Evolutionary conservation across 1,140 invertebrate species (phyloP), one percentile per base, ranked within the genome.

Genomic region (Orchesella cincta): DNA sequence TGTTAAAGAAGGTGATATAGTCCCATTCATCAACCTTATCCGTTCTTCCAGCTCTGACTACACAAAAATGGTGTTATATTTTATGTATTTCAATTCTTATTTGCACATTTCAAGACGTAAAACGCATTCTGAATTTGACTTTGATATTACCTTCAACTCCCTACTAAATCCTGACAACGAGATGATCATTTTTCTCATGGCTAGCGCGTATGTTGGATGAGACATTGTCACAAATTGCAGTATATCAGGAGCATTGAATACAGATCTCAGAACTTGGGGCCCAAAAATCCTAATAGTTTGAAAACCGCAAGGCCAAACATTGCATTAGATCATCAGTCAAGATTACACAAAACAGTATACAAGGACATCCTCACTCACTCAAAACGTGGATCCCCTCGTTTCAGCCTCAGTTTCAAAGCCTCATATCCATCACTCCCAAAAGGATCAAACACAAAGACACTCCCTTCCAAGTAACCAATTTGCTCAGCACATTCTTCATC

Each of bases 11-110:
- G 89, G 89, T 18, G 88, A 90, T 80, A 91, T 94, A 18, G 90
- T 86, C 1, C 94, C 95, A 76, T 92, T 93, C 94, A 97, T 97
- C 84, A 90, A 91, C 81, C 92, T 87, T 0, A 96, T 89, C 82
- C 29, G 23, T 33, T 67, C 2, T 67, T 67, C 62, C 62, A 67
- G 29, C 29, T 67, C 62, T 90, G 90, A 29, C 87, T 86, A 83
- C 12, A 62, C 12, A 18, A 14, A n/a, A 62, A n/a, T 16, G 26
- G 8, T 12, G 8, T 16, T 16, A 62, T 62, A n/a, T n/a, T 52
- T 76, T 36, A 74, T 26, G 23, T 62, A 26, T 18, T 18, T 57
- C 12, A 57, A 57, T 14, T n/a, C n/a, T n/a, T n/a, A n/a, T n/a
- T 57, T 5, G 23, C 52, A 26, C 5, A 18, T 57, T 57, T 57